These are phyloP conservation scores for Stylophora pistillata DNA, from an alignment of 64 coral and sea anemone species.

Conservation along the genomic window DNA sequence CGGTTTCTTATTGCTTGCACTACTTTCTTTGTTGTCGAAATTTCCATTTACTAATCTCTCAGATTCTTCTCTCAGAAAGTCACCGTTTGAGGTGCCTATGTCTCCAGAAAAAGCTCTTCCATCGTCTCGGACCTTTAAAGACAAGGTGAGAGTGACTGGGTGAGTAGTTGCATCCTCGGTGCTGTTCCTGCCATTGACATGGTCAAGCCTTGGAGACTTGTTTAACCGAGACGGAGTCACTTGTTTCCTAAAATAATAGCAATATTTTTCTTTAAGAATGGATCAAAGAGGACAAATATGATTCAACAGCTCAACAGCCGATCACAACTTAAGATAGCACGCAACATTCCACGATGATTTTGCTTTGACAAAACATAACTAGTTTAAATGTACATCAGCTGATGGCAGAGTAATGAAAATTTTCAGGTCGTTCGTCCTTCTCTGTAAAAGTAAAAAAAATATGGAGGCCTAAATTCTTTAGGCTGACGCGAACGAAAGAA, in stretches of 20 bases:
- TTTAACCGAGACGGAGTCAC: slow-evolving; percentile 77
- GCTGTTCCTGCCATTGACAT: slow-evolving; percentile 13
- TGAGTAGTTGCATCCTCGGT: not conserved
- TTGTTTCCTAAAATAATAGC: slow-evolving; percentile 67
- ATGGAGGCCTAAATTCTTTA: not conserved
- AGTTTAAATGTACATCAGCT: no score
- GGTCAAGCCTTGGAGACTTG: slow-evolving; percentile 63
- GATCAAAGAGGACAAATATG: not conserved
- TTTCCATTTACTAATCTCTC: slow-evolving; percentile 30
- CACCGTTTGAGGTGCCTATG: slow-evolving; percentile 1
- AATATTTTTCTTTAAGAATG: no score
- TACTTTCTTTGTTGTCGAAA: not conserved
- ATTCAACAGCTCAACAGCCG: not conserved
- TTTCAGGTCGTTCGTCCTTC: no score
- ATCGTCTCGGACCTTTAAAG: slow-evolving; percentile 32
- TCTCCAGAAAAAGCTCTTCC: slow-evolving; percentile 37
- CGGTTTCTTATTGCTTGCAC: slow-evolving; percentile 6
- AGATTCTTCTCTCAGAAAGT: slow-evolving; percentile 31
- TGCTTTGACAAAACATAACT: no score
- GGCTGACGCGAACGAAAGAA: no score
- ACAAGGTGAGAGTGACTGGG: slow-evolving; percentile 15
- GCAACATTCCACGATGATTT: no score
- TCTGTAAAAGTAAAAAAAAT: not conserved
- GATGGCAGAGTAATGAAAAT: no score
- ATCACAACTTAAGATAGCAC: no score